Base-by-base conservation (phyloP, 2,797 vertebrate species). In the Poeciliopsis gracilis region DNA sequence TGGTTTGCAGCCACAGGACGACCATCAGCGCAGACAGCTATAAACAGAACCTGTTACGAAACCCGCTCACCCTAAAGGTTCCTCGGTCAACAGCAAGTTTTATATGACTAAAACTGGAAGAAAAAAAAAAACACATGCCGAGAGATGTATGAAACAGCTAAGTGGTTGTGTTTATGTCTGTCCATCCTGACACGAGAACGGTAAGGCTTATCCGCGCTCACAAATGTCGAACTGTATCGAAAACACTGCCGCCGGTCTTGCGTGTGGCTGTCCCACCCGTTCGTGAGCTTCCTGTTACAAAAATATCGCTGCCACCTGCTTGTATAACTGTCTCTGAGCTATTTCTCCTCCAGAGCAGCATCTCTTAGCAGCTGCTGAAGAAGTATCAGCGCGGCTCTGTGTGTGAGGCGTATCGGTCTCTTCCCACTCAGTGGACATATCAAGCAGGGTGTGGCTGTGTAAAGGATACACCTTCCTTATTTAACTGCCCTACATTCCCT, bases 401-500 rank as follows among this genome's bases (percentile, higher is more conserved):
- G 36, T 73, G n/a, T 0, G 28, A 72, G 41, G 66, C 55, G 77
- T 63, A 61, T 87, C 81, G 36, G 23, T 71, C 79, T 72, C 82
- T 81, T 82, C 73, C 63, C 59, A 55, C 81, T 80, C 46, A 51
- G 86, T 49, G 77, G 73, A 66, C 81, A 83, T 61, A 87, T 76
- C 75, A 82, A 61, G 25, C 72, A 36, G 81, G 86, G 82, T 12
- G 89, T 84, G 84, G 85, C 69, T 72, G 76, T 89, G 92, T 89
- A 91, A 91, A 86, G 73, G 86, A 93, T 91, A 92, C 90, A 88
- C 79, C 90, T 91, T 92, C 93, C 90, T 82, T 82, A 91, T 93
- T 93, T 93, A 94, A 90, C 92, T 91, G 90, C 71, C 90, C 90
- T 90, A 93, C 85, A 92, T 94, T 92, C 90, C 85, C 83, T 53